phyloP scores from a whole-genome alignment of 1,140 invertebrate species.

The Pseudomyrmex dendroicus region DNA sequence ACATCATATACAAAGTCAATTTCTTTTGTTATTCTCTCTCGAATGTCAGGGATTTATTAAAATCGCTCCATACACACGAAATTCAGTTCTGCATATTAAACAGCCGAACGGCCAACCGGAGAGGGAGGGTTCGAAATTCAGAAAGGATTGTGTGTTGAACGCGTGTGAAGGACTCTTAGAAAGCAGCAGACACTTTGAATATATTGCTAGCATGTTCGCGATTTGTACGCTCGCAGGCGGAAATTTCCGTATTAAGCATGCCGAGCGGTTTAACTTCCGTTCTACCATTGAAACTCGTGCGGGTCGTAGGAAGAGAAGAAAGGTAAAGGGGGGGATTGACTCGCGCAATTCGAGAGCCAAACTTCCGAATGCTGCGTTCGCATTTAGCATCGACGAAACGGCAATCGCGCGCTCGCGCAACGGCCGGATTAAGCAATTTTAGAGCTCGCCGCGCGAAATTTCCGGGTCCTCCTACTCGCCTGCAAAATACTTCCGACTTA shows the following conservation, averaged over 20 bases:
- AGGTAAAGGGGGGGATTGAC: slow-evolving; percentile 57
- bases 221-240: slow-evolving; percentile 56
- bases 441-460: slow-evolving; percentile 54
- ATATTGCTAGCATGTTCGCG: slow-evolving; percentile 56
- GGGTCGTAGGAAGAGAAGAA: slow-evolving; percentile 41
- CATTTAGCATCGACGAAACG: slow-evolving; percentile 66
- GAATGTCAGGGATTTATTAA: neutral
- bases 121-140: slow-evolving; percentile 18
- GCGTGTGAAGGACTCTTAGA: slow-evolving; percentile 42
- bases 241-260: slow-evolving; percentile 65
- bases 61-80: neutral
- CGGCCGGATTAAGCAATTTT: slow-evolving; percentile 63
- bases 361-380: slow-evolving; percentile 67
- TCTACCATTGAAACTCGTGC: slow-evolving; percentile 63
- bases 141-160: slow-evolving; percentile 40
- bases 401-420: slow-evolving; percentile 57
- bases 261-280: slow-evolving; percentile 47
- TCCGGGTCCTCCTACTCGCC: slow-evolving; percentile 36
- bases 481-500: slow-evolving; percentile 51
- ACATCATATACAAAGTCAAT: neutral
- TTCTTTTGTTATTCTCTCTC: neutral
- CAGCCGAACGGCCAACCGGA: slow-evolving; percentile 23
- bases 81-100: slow-evolving; percentile 36
- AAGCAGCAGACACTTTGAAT: slow-evolving; percentile 45
- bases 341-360: slow-evolving; percentile 57